A percentile compares a stretch with the other conserved stretches of the same genome.
Conservation (phyloP, 2,113 vertebrate genomes). For the Micronycteris hirsuta region DNA sequence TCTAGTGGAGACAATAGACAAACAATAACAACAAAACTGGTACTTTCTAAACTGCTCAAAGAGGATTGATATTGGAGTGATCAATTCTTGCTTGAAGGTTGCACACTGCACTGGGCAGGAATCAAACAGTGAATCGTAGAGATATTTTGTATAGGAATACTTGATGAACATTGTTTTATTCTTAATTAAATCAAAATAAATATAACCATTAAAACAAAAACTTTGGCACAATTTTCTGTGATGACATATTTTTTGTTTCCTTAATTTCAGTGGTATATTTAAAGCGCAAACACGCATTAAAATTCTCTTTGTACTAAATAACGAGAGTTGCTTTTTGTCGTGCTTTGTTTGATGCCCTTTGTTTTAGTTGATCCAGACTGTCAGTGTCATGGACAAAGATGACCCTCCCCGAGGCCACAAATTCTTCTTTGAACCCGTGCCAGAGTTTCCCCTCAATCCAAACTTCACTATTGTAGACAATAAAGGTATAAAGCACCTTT, state of each 20-base stretch:
- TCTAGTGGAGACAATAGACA: not conserved
- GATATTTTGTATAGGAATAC: not conserved
- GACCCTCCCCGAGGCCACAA: slow-evolving; percentile 83
- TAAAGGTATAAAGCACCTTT: slow-evolving; percentile 79
- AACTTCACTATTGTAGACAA: slow-evolving; percentile 88
- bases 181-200: not conserved
- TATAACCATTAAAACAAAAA: not conserved
- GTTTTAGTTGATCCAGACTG: slow-evolving; percentile 85
- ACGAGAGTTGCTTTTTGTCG: not conserved
- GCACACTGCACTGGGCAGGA: not conserved
- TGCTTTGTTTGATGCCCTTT: not conserved
- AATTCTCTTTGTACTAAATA: not conserved
- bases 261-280: not conserved
- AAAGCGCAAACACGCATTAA: not conserved
- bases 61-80: not conserved
- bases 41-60: not conserved
- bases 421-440: slow-evolving; percentile 86
- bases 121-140: not conserved
- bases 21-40: not conserved
- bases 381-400: slow-evolving; percentile 86
- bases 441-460: slow-evolving; percentile 83
- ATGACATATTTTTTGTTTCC: not conserved
- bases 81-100: not conserved
- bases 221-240: not conserved
- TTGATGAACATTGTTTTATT: not conserved